Conservation (phyloP, 2,113 vertebrate genomes). For the Lamprologus sp. region DNA sequence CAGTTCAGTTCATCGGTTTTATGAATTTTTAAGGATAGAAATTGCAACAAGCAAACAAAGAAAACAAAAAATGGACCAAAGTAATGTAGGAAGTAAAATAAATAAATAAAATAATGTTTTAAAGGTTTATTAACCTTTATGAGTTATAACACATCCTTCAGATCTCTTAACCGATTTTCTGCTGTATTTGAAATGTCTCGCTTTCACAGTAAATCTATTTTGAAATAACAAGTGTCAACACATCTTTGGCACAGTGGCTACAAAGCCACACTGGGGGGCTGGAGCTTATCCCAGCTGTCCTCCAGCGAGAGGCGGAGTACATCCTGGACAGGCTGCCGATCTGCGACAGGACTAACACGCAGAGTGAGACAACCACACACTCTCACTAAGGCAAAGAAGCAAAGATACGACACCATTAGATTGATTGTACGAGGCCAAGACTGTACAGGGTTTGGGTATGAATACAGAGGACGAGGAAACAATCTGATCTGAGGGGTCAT, state of each 20-base stretch:
- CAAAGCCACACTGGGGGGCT: not conserved
- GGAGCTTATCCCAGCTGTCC: not conserved
- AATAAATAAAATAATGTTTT: not conserved
- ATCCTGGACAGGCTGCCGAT: not conserved
- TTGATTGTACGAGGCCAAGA: not conserved
- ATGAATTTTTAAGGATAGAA: not conserved
- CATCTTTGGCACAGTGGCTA: not conserved
- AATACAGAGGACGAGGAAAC: accelerated
- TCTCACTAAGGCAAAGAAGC: not conserved
- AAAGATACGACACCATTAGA: accelerated
- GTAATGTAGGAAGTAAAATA: not conserved
- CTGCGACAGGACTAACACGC: not conserved
- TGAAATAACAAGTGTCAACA: not conserved
- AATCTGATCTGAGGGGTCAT: not conserved
- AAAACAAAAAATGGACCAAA: not conserved
- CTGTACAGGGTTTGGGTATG: not conserved
- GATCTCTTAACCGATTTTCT: accelerated
- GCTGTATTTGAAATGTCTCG: accelerated
- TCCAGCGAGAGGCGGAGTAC: not conserved
- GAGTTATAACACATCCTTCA: not conserved
- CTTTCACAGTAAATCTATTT: not conserved
- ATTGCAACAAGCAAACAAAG: not conserved
- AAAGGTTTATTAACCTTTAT: not conserved
- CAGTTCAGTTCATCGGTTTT: not conserved
- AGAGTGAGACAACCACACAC: not conserved